Evolutionary conservation across 2,797 vertebrate species (phyloP), one percentile per base, ranked within the genome.

Genomic region (Sebastes goodei): DNA sequence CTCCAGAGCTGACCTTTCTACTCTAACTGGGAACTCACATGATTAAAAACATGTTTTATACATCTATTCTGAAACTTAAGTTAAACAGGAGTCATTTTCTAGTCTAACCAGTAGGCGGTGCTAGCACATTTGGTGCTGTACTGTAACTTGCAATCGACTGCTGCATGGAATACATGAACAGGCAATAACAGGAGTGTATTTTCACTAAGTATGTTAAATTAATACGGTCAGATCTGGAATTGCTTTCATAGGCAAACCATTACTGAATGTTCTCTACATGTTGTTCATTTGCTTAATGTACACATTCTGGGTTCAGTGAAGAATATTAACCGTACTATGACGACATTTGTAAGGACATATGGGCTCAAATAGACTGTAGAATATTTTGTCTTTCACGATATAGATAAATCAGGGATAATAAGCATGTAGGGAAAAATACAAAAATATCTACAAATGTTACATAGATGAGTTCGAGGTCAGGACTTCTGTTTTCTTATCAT

Each of bases 41-140:
- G 21, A 42, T 23, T 7, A 49, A 20, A 5, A 15, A 2, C 1
- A 59, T 14, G 2, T 49, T 80, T 42, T n/a, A 64, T 20, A 6
- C 2, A 61, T 21, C 11, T 49, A 52, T 17, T 29, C 7, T 33
- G 10, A 29, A 4, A 17, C 42, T 59, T 5, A 8, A 42, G 25
- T 65, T 21, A 9, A 57, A 2, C n/a, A 49, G 4, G 8, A 38
- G 53, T 73, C 1, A 57, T 73, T 73, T n/a, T 70, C 7, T 21
- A 17, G 25, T 38, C 14, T 27, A 5, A 64, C 76, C 84, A 82
- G 61, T 14, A 20, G 79, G 73, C 4, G 77, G 83, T 25, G 61
- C 64, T 68, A 46, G 4, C 23, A 62, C 32, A 60, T 21, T 56
- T 52, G 4, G 10, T 6, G 21, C 29, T 55, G n/a, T 9, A 64